Base-by-base conservation (phyloP, 2,797 vertebrate genomes). In the Malacoctenus gilli region DNA sequence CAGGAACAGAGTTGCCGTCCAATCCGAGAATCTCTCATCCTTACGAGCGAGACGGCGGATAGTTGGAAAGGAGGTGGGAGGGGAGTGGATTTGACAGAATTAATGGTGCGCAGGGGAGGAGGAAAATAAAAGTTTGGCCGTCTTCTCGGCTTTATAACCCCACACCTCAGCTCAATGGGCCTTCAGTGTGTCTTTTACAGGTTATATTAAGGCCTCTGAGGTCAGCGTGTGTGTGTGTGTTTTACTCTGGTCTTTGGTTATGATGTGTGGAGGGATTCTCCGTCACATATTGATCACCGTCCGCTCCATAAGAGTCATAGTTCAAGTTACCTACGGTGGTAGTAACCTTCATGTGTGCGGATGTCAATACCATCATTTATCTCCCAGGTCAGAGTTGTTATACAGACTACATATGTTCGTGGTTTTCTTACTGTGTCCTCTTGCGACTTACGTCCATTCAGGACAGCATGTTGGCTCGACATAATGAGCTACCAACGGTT, bases 11-110 rank as follows among this genome's bases (percentile, higher is more conserved):
- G 42, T 50, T 72, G 57, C 59, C 72, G 62, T 72, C 73, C 56
- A 77, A 71, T 14, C 38, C 49, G 58, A 59, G 39, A 41, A 72
- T 68, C 53, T 67, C 60, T 18, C 53, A 49, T 72, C 57, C 53
- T 63, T 59, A 28, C 6, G 61, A 51, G 69, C 76, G 51, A 70
- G 50, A 68, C 72, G 19, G 54, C 38, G 59, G 56, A 75, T 63
- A 56, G 57, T 52, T 64, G 51, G 44, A 73, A 74, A 67, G 41
- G 60, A 66, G 62, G 68, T 68, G 73, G 72, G 68, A 73, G 59
- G 74, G 39, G 78, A 61, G 49, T 66, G 47, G 50, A 80, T 76
- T 75, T 70, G 44, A 75, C 64, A 54, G 71, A 84, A 78, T 77
- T 62, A 76, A 76, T 75, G 48, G 59, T 55, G 50, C 70, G 65